Conservation (phyloP, 2,888 invertebrate species). For the Octonoba sinensis region DNA sequence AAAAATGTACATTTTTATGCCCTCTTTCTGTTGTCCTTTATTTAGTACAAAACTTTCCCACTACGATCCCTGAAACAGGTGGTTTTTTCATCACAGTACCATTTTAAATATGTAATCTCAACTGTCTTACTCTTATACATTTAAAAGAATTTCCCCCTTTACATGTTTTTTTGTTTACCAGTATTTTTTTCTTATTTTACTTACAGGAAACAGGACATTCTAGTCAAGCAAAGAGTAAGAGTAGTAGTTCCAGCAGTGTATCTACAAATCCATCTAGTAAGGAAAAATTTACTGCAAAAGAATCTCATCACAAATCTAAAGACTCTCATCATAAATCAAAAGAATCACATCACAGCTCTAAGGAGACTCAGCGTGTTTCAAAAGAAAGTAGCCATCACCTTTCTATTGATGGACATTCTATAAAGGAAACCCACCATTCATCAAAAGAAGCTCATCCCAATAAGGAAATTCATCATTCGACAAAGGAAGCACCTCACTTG, state of each 20-base stretch:
- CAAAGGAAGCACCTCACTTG: constrained; percentile 8
- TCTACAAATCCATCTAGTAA: constrained; percentile 28
- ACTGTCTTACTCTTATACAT: neutral
- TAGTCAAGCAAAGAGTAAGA: constrained; percentile 54
- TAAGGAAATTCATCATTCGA: constrained; percentile 20
- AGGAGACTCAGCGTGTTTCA: constrained; percentile 5
- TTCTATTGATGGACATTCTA: constrained; percentile 12
- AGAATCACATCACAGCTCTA: constrained; percentile 14
- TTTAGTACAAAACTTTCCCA: too few relatives aligned
- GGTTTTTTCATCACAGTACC: too few relatives aligned
- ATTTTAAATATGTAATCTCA: too few relatives aligned
- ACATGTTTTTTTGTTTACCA: neutral
- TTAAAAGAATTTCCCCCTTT: neutral
- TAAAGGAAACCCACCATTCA: constrained; percentile 21
- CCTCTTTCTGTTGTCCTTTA: too few relatives aligned
- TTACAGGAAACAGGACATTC: constrained; percentile 38
- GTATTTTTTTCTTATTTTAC: neutral
- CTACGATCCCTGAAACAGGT: too few relatives aligned
- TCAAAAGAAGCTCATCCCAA: constrained; percentile 17
- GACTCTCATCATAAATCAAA: constrained; percentile 13
- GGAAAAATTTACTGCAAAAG: constrained; percentile 23
- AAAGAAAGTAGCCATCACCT: neutral
- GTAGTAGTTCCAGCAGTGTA: constrained; percentile 14
- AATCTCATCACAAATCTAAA: constrained; percentile 32
- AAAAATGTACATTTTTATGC: too few relatives aligned